phyloP scores from a whole-genome alignment of 2,113 vertebrate genomes.

The Corydoras maculifer region DNA sequence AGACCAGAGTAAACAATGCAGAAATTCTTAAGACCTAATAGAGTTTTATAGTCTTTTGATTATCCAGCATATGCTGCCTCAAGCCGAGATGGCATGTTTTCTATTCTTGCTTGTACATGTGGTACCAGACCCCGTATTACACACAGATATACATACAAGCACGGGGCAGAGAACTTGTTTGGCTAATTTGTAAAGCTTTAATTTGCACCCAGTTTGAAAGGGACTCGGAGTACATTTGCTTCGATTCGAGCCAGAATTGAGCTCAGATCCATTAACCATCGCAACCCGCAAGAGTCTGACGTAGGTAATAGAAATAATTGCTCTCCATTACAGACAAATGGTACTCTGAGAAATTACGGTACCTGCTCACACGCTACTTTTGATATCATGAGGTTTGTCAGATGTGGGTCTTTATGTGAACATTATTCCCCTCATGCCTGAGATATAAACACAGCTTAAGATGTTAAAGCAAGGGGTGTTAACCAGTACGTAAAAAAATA shows the following conservation, averaged over 20 bases:
- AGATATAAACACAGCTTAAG: no score
- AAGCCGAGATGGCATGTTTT: no score
- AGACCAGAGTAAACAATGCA: no score
- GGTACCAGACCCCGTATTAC: no score
- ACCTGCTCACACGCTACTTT: background rate
- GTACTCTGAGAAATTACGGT: background rate
- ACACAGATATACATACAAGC: no score
- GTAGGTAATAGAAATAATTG: background rate
- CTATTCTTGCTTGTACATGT: no score
- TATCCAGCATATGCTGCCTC: no score
- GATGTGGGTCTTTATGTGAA: background rate
- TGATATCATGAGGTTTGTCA: background rate
- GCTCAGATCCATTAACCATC: background rate
- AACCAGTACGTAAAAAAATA: no score
- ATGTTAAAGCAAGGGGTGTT: no score
- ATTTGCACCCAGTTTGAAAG: background rate
- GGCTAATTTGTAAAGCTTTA: background rate
- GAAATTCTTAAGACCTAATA: no score
- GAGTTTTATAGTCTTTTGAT: no score
- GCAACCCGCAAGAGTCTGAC: background rate
- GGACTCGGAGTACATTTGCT: background rate
- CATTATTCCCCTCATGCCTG: background rate
- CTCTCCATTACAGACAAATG: slow-evolving; percentile 1
- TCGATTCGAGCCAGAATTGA: background rate
- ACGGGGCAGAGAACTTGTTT: no score